Base-by-base conservation (phyloP, 2,797 vertebrate genomes). In the Rhabdomys pumilio region DNA sequence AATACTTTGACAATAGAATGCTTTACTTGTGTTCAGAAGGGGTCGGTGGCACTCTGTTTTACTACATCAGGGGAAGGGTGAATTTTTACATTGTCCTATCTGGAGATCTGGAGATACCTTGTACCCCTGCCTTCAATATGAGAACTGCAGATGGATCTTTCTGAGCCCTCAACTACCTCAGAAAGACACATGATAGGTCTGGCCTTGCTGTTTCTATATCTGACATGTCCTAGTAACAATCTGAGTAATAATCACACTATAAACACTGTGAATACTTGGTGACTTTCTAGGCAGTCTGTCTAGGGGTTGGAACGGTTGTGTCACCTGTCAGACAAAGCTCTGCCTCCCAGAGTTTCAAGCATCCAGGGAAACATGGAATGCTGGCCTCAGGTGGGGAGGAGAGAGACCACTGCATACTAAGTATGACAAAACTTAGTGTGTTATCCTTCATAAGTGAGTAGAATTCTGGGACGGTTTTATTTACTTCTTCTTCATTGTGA, bases 401-500 rank as follows among this genome's bases (percentile, higher is more conserved):
- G 29, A 41, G 38, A 61, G n/a, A 12, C 9, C 1, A 15, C 55
- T 44, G 80, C 38, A 9, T n/a, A 1, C 2, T 53, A 34, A 41
- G 26, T 12, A 9, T 59, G 34, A 53, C 20, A 65, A 65, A 47
- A 57, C 89, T 53, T 55, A 59, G 19, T 8, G 50, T 15, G 29
- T 20, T 29, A 4, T 72, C 24, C 41, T 69, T 86, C 9, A 34
- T 15, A 47, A 88, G n/a, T n/a, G 63, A 38, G 47, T 44, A n/a
- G 59, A 61, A 44, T 1, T 14, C 24, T 50, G 29, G 31, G 61
- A 24, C 19, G 61, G 17, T 57, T 80, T 73, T 59, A 29, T 72
- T 94, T 61, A 63, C 85, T 29, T 88, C 76, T 75, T 73, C 50
- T 93, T 86, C 55, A 84, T 22, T 87, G 24, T 76, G 77, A 95